Base-by-base conservation (phyloP, 2,888 invertebrate genomes). In the Apamea epomidion region DNA sequence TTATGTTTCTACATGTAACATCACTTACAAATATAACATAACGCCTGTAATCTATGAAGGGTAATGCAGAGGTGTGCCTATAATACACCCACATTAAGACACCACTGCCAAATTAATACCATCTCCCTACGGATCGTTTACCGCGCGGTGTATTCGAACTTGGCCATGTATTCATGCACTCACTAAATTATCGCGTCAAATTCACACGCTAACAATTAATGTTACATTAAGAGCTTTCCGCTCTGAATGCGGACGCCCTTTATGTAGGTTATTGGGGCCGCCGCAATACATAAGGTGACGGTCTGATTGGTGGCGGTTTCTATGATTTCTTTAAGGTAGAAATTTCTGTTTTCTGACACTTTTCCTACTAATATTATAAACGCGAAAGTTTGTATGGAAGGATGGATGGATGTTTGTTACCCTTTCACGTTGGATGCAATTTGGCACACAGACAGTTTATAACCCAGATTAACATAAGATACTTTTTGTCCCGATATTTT, bases 141-240 rank as follows among this genome's bases (percentile, higher is more conserved):
- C 18, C 1, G 8, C n/a, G 65, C 72, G 37, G 60, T 76, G 29
- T 70, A 12, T 65, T 74, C 79, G 67, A 76, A 77, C 76, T 84
- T 84, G 72, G 69, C 70, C 51, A 16, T 54, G 62, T 74, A 70
- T 67, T 73, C 58, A 21, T 48, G 64, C 74, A 70, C 67, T 78
- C 76, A 68, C 65, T 83, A 77, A 89, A 91, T 85, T 87, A 87
- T 76, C 74, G 29, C 81, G 69, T 80, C 90, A 86, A 83, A 83
- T 93, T 91, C 89, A 91, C 91, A 91, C 89, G 90, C 87, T 89
- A 90, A 91, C 92, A 93, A 95, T 95, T 95, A 95, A 95, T 95
- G 92, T 93, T 91, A 88, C 92, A 93, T 93, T 93, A 95, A 94
- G 91, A 93, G 92, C 91, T 94, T 95, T 95, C 94, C 94, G 95